Conservation (phyloP, 2,888 invertebrate species). For the Elmis aenea region DNA sequence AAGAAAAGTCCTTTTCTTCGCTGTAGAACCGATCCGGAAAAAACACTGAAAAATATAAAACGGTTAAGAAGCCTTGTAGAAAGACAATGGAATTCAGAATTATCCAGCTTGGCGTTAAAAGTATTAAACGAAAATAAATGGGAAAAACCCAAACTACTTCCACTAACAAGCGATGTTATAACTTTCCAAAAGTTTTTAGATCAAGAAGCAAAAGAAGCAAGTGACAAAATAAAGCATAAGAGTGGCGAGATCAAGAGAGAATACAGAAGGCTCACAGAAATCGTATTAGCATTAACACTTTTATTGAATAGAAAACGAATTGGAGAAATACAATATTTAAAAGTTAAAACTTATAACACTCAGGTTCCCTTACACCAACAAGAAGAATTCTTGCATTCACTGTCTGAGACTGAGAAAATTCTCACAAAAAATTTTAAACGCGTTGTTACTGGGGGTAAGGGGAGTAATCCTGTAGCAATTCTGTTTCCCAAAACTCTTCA, state of each 20-base stretch:
- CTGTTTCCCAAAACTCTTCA: slow-evolving; percentile 21
- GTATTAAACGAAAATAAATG: slow-evolving; percentile 12
- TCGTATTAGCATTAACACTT: slow-evolving; percentile 7
- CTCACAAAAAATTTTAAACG: slow-evolving; percentile 22
- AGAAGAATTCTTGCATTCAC: slow-evolving; percentile 15
- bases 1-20: slow-evolving; percentile 14
- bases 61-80: slow-evolving; percentile 5
- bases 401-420: slow-evolving; percentile 19
- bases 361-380: slow-evolving; percentile 9
- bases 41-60: slow-evolving; percentile 15
- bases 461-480: slow-evolving; percentile 20
- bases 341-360: slow-evolving; percentile 8
- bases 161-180: slow-evolving; percentile 13
- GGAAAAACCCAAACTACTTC: slow-evolving; percentile 15
- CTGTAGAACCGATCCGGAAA: slow-evolving; percentile 7
- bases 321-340: slow-evolving; percentile 21
- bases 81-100: slow-evolving; percentile 13
- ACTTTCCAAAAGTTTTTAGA: slow-evolving; percentile 14
- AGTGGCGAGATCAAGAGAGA: slow-evolving; percentile 4
- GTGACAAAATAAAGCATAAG: slow-evolving; percentile 4
- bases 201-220: slow-evolving; percentile 9
- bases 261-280: slow-evolving; percentile 16
- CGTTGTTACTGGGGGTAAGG: slow-evolving; percentile 23
- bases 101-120: slow-evolving; percentile 15
- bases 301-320: slow-evolving; percentile 11